Evolutionary conservation across 2,113 vertebrate genomes (phyloP).

Genomic region (Lophius piscatorius): DNA sequence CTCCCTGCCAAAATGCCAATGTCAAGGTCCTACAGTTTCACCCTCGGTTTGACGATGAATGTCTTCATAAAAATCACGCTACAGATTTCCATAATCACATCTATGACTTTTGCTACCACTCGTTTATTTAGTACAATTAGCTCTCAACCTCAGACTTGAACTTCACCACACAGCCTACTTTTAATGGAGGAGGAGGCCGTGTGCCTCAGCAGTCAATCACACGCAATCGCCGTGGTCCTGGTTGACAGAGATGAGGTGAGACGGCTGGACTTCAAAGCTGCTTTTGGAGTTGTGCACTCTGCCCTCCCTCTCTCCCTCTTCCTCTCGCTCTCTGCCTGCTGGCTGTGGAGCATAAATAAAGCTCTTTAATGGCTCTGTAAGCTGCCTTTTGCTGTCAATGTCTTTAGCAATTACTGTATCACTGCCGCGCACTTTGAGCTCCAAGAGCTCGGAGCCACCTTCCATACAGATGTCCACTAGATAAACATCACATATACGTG

Average conservation of each 20-base stretch:
- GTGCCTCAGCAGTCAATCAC: slow-evolving; percentile 67
- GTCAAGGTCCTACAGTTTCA: slow-evolving; percentile 60
- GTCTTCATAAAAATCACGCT: slow-evolving; percentile 57
- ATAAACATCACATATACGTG: neutral
- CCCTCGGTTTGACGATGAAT: slow-evolving; percentile 57
- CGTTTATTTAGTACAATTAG: slow-evolving; percentile 68
- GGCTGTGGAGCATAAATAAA: slow-evolving; percentile 79
- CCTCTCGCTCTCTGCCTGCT: slow-evolving; percentile 56
- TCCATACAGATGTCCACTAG: slow-evolving; percentile 66
- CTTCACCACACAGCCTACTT: slow-evolving; percentile 50
- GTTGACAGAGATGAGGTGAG: slow-evolving; percentile 77
- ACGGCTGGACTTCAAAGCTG: slow-evolving; percentile 78
- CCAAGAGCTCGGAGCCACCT: slow-evolving; percentile 62
- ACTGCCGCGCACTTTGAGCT: slow-evolving; percentile 61
- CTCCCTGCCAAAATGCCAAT: slow-evolving; percentile 59
- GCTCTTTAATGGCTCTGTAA: slow-evolving; percentile 79
- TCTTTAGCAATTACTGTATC: slow-evolving; percentile 80
- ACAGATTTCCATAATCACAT: slow-evolving; percentile 58
- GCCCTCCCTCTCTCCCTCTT: slow-evolving; percentile 63
- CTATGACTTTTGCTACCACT: slow-evolving; percentile 56
- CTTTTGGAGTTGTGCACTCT: slow-evolving; percentile 70
- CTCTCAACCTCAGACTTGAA: slow-evolving; percentile 65
- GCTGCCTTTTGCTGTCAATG: slow-evolving; percentile 80
- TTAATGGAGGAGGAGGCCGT: slow-evolving; percentile 45
- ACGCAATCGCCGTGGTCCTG: slow-evolving; percentile 54